phyloP scores from a whole-genome alignment of 30 jellyfish, hydroid and myxozoan genomes.

The Mastigias papua region DNA sequence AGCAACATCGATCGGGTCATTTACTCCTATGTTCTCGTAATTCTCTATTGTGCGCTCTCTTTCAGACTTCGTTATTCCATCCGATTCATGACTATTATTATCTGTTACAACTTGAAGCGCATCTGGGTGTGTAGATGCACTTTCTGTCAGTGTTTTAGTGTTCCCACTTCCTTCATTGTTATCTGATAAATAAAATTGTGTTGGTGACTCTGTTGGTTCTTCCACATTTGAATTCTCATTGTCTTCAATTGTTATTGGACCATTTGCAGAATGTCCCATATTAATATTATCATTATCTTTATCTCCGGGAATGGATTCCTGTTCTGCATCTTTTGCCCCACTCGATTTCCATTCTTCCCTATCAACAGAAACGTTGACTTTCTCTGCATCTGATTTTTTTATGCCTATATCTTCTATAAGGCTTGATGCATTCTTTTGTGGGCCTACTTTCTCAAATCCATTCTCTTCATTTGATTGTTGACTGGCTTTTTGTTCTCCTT shows the following conservation, averaged over 20 bases:
- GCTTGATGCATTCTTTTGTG: conserved; percentile 7
- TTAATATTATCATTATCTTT: neutral
- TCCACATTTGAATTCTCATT: neutral
- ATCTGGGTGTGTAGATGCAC: conserved; percentile 5
- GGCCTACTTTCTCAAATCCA: conserved; percentile 47
- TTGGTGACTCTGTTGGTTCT: conserved; percentile 12
- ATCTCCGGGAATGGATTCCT: neutral
- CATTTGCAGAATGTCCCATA: neutral
- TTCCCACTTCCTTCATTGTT: conserved; percentile 7
- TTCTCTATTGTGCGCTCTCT: neutral
- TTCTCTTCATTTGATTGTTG: conserved; percentile 28
- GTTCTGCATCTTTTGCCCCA: neutral
- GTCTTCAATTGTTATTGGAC: neutral
- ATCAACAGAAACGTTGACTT: conserved; percentile 27
- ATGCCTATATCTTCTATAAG: neutral
- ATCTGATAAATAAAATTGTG: conserved; percentile 18
- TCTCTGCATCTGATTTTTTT: neutral
- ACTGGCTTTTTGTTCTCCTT: neutral
- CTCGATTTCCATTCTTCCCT: conserved; percentile 52
- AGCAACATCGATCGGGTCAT: neutral
- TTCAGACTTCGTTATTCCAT: conserved; percentile 16
- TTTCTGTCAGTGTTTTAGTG: neutral
- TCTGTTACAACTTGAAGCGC: neutral
- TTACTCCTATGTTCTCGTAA: neutral
- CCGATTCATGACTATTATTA: neutral